phyloP scores from a whole-genome alignment of 2,888 invertebrate species.

The Arctia plantaginis region DNA sequence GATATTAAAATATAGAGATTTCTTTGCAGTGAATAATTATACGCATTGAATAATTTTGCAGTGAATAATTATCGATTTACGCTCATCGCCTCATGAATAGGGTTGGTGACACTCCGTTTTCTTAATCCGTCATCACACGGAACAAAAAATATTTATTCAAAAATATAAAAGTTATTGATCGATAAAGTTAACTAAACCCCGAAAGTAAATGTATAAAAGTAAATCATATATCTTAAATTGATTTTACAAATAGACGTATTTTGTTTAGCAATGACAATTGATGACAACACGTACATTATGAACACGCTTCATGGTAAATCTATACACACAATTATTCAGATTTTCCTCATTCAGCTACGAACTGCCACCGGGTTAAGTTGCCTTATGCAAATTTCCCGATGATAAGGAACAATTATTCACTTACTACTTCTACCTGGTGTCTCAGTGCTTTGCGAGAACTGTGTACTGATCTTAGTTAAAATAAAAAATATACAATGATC shows the following conservation, averaged over 20 bases:
- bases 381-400: background rate
- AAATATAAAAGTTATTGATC: background rate
- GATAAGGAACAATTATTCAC: background rate
- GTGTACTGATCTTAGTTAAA: background rate
- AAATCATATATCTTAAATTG: background rate
- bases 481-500: background rate
- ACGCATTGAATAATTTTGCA: too few species aligned
- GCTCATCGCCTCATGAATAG: too few species aligned
- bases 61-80: too few species aligned
- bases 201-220: background rate
- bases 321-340: constrained; percentile 2
- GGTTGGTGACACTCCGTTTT: too few species aligned
- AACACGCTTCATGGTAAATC: constrained; percentile 36
- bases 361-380: background rate
- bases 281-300: background rate
- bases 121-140: too few species aligned
- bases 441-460: background rate
- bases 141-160: background rate
- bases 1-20: too few species aligned
- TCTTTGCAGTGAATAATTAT: too few species aligned
- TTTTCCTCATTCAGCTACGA: constrained; percentile 41
- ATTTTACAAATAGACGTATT: background rate
- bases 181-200: background rate
- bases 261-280: background rate
- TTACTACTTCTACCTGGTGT: background rate